A percentile compares a stretch with the other conserved stretches of the same genome.
Evolutionary conservation across 2,113 vertebrate genomes (phyloP).

Genomic region (Spermophilus dauricus): DNA sequence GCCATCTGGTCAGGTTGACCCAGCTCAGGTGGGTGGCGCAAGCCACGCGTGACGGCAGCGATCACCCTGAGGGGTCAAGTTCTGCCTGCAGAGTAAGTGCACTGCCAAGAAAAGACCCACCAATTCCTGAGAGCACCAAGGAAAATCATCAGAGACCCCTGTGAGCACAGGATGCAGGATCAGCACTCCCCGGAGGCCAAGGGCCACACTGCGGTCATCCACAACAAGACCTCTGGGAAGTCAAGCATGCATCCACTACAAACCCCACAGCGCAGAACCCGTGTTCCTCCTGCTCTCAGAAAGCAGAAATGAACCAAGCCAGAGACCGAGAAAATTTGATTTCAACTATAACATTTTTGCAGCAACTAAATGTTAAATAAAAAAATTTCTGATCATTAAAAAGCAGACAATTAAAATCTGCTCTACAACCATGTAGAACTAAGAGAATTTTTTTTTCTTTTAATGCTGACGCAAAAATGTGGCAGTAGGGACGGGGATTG

Average conservation of each 20-base stretch:
- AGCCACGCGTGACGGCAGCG: background rate
- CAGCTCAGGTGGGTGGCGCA: background rate
- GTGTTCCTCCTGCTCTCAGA: background rate
- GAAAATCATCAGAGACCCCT: too few species aligned
- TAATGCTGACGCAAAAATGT: background rate
- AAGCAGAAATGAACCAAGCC: background rate
- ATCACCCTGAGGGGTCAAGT: background rate
- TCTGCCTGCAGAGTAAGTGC: background rate
- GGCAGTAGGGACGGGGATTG: background rate
- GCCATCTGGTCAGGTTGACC: background rate
- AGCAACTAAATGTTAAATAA: background rate
- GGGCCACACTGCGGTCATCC: too few species aligned
- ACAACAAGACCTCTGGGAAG: too few species aligned
- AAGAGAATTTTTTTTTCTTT: background rate
- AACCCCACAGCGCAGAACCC: background rate
- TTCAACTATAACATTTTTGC: constrained; percentile 37
- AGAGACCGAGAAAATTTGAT: background rate
- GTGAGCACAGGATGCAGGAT: too few species aligned
- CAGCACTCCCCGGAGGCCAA: too few species aligned
- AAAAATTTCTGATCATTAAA: background rate
- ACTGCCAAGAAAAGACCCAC: background rate
- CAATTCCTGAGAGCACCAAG: too few species aligned
- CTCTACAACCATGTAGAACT: background rate
- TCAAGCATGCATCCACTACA: background rate
- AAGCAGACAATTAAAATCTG: background rate